These are phyloP conservation scores for Sussaba pulchella DNA, from an alignment of 2,888 invertebrate species.

Conservation along the genomic window DNA sequence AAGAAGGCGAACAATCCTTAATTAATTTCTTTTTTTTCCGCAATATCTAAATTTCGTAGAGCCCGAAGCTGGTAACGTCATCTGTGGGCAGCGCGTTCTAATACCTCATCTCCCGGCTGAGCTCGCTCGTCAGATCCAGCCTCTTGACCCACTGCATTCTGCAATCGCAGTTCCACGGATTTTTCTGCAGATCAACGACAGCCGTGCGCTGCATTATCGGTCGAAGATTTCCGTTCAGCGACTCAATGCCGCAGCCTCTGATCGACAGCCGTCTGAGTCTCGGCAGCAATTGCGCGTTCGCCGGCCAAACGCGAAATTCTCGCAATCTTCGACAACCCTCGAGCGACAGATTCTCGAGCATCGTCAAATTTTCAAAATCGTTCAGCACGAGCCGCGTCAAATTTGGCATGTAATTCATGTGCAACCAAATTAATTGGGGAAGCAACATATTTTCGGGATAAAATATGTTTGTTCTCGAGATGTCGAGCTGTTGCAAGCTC, in stretches of 20 bases:
- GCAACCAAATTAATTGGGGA: slow-evolving; percentile 85
- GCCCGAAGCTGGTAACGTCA: slow-evolving; percentile 16
- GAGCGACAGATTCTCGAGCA: slow-evolving; percentile 85
- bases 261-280: slow-evolving; percentile 84
- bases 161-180: slow-evolving; percentile 89
- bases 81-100: neutral
- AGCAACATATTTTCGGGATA: slow-evolving; percentile 83
- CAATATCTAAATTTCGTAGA: too few relatives aligned
- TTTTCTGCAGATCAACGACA: slow-evolving; percentile 86
- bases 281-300: slow-evolving; percentile 84
- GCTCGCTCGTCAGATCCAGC: slow-evolving; percentile 83
- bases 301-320: slow-evolving; percentile 84
- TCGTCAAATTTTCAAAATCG: slow-evolving; percentile 86
- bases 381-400: slow-evolving; percentile 86
- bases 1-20: too few relatives aligned
- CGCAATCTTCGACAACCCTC: slow-evolving; percentile 86
- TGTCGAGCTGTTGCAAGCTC: slow-evolving; percentile 86
- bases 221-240: slow-evolving; percentile 82
- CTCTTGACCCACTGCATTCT: slow-evolving; percentile 85
- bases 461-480: slow-evolving; percentile 87
- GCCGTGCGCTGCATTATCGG: slow-evolving; percentile 85
- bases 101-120: slow-evolving; percentile 85
- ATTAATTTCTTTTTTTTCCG: too few relatives aligned
- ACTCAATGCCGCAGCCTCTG: slow-evolving; percentile 84
- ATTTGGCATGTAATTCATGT: slow-evolving; percentile 86